Evolutionary conservation across 2,797 vertebrate genomes (phyloP), one percentile per base, ranked within the genome.

Genomic region (Setipinna tenuifilis): DNA sequence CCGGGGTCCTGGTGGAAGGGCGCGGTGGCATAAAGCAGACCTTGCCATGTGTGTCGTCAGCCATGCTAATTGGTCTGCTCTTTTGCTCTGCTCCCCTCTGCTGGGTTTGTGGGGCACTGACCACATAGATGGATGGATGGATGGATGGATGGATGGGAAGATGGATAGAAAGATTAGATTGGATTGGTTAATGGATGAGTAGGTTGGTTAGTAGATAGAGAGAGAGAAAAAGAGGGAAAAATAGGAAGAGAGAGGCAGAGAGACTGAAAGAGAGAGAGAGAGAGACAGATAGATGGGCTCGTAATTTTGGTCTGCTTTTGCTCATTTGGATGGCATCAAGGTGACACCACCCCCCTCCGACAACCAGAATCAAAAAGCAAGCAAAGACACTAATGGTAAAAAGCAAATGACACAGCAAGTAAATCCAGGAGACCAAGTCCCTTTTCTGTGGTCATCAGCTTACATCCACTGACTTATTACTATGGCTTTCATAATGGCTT

Each of bases 1-100:
- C 84, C 87, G 82, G 87, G 85, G 86, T 87, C 81, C 65, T 85
- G 86, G 83, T 83, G 82, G 50, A 85, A 84, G 88, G 90, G 90
- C 84, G 5, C 83, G 44, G 83, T 89, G 84, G 85, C 82, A 90
- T 88, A 90, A 89, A 88, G 85, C 87, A 88, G 86, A 75, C 86
- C 88, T 71, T 25, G 58, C 84, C 87, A n/a, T 65, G 84, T 83
- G 82, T 87, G 88, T 86, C 85, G 83, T 89, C 85, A 88, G 82
- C 61, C 62, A 82, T 46, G 14, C 48, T 85, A 31, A 90, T 86
- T 83, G 50, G 82, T 89, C 88, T 90, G 85, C 78, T 84, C 31
- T 41, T 41, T 41, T 41, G 41, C 80, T 41, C 78, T 59, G 50
- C 48, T 23, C n/a, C 61, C 0, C 61, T 25, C n/a, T 9, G 6